Conservation (phyloP, 2,797 vertebrate species). For the Propithecus perrieri region DNA sequence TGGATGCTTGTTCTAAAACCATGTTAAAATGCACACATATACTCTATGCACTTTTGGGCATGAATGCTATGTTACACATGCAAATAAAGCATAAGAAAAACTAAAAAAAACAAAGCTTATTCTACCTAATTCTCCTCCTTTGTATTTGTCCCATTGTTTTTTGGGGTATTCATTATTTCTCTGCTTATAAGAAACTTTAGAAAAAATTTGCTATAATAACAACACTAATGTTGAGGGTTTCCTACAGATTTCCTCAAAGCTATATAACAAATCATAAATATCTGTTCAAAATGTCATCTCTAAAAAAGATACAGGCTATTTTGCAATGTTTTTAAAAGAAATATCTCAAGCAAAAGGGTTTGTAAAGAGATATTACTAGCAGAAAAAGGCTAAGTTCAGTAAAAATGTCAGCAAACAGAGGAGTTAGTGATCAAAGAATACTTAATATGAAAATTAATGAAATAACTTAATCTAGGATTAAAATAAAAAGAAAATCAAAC, state of each 20-base stretch:
- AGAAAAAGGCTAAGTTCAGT: not conserved
- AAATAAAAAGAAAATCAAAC: not conserved
- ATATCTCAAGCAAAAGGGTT: not conserved
- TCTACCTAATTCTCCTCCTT: not conserved
- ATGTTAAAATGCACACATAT: not conserved
- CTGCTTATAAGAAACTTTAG: not conserved
- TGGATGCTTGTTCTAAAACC: not conserved
- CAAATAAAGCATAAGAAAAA: not conserved
- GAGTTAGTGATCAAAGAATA: not conserved
- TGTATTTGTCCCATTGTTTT: not conserved
- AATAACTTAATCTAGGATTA: not conserved
- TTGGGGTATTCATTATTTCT: not conserved
- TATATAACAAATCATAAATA: not conserved
- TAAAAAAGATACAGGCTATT: not conserved
- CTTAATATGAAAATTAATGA: not conserved
- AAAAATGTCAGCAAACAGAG: not conserved
- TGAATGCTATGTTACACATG: not conserved
- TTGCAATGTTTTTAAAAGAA: constrained; percentile 14
- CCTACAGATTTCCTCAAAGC: not conserved
- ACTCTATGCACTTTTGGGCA: not conserved
- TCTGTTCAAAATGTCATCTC: not conserved
- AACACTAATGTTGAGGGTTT: not conserved
- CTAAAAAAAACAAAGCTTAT: not conserved
- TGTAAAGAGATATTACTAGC: not conserved
- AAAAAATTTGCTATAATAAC: not conserved